A percentile compares a stretch with the other conserved stretches of the same genome.
Conservation (phyloP, 2,797 vertebrate species). For the Parambassis ranga region DNA sequence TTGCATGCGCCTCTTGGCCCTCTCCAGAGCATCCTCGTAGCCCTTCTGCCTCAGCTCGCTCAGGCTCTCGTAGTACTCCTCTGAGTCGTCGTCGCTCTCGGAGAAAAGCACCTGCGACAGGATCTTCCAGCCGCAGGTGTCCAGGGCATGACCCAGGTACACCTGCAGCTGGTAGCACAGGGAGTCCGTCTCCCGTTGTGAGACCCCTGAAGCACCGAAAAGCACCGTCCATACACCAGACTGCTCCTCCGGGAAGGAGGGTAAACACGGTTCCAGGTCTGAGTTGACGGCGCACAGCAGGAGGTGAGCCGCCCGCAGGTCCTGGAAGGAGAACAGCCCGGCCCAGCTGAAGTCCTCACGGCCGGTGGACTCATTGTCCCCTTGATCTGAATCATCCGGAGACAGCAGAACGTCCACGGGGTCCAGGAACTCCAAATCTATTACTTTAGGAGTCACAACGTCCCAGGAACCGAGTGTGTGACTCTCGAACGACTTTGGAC, state of each 20-base stretch:
- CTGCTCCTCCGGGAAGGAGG: conserved; percentile 90
- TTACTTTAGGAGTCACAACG: conserved; percentile 46
- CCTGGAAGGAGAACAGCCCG: conserved; percentile 94
- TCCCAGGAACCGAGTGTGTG: conserved; percentile 60
- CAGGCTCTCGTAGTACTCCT: conserved; percentile 97
- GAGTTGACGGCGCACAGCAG: conserved; percentile 94
- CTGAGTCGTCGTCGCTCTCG: conserved; percentile 90
- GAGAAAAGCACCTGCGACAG: conserved; percentile 94
- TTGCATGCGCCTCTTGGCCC: conserved; percentile 87
- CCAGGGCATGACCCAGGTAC: conserved; percentile 92
- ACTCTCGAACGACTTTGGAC: conserved; percentile 43
- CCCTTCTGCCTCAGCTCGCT: conserved; percentile 93
- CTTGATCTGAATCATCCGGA: conserved; percentile 44
- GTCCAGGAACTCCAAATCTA: conserved; percentile 70
- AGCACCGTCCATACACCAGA: conserved; percentile 93
- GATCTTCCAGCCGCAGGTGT: conserved; percentile 98
- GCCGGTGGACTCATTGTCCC: conserved; percentile 39
- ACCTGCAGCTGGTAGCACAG: conserved; percentile 91
- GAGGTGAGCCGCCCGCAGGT: conserved; percentile 88
- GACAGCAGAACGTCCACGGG: conserved; percentile 40
- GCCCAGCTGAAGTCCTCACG: conserved; percentile 95
- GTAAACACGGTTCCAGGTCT: conserved; percentile 90
- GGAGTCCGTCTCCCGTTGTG: conserved; percentile 84
- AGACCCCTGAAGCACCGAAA: conserved; percentile 82
- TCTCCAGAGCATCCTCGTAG: conserved; percentile 90